Evolutionary conservation across 2,113 vertebrate species (phyloP), one percentile per base, ranked within the genome.

Genomic region (Hippocampus mohnikei): DNA sequence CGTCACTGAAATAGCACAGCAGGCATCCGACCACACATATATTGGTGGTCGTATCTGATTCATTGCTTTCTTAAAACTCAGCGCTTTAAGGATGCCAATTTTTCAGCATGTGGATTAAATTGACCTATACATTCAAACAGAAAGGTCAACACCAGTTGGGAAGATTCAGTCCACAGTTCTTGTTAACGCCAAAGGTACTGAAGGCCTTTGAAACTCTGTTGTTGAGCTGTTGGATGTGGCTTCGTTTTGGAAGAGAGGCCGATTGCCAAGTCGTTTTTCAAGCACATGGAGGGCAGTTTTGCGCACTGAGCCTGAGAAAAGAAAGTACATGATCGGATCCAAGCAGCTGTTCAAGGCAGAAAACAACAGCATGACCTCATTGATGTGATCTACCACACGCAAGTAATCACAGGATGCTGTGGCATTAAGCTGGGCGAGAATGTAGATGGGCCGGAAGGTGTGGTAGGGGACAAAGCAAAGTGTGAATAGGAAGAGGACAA

Each of bases 301-400:
- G 20, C 95, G 93, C 73, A 96, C 92, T 0, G 93, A 94, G 21
- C 93, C 93, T 2, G 95, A 97, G 75, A 97, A 86, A 3, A 98
- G 87, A 68, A 99, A 97, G 76, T 96, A 99, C 93, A 99, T 96
- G 73, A 96, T 88, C 0, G 96, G 96, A 82, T 98, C 95, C 82
- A 98, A 86, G 59, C 95, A 97, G 80, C 95, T 97, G 64, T 99
- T 99, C 56, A 97, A 92, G 58, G 96, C 93, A 1, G 96, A 98
- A 46, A 99, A 84, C 27, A 95, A 76, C 44, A 99, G 87, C 91
- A 94, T 94, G 23, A 95, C 90, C 81, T 97, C 95, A 0, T 97
- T 97, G 80, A 85, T 92, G 11, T 75, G 93, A 85, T 95, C 92
- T 79, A 94, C 69, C 42, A 76, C 15, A 0, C 41, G 46, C 90